phyloP scores from a whole-genome alignment of 2,113 vertebrate genomes.

The Calyptomena viridis region DNA sequence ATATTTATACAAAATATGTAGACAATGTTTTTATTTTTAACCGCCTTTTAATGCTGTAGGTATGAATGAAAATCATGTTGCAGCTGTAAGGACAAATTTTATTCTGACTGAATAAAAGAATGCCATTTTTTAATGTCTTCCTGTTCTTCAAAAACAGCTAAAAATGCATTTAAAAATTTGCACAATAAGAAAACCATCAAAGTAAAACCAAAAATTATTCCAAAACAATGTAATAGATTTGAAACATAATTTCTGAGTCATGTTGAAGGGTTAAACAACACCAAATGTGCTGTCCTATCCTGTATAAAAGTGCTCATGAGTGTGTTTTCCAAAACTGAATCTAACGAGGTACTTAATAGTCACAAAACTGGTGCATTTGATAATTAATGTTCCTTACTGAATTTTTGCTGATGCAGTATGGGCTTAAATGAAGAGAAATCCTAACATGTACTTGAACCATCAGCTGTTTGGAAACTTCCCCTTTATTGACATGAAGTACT shows the following conservation, averaged over 20 bases:
- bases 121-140: background rate
- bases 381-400: constrained; percentile 78
- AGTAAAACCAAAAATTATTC: background rate
- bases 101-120: background rate
- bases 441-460: constrained; percentile 61
- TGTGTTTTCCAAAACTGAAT: constrained; percentile 72
- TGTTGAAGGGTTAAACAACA: constrained; percentile 25
- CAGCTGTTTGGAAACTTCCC: constrained; percentile 41
- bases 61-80: constrained; percentile 50
- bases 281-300: background rate
- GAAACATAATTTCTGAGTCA: background rate
- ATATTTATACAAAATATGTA: constrained; percentile 34
- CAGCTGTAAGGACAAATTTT: constrained; percentile 18
- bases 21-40: constrained; percentile 53
- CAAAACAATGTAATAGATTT: background rate
- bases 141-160: background rate
- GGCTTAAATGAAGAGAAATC: constrained; percentile 49
- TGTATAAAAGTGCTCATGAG: constrained; percentile 56
- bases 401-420: constrained; percentile 68
- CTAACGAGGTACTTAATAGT: constrained; percentile 78
- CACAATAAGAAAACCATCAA: background rate
- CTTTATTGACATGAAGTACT: background rate
- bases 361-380: constrained; percentile 78
- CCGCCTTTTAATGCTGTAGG: constrained; percentile 38
- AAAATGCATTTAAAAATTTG: background rate